Evolutionary conservation across 2,888 invertebrate genomes (phyloP).

Genomic region (Pollenia angustigena): DNA sequence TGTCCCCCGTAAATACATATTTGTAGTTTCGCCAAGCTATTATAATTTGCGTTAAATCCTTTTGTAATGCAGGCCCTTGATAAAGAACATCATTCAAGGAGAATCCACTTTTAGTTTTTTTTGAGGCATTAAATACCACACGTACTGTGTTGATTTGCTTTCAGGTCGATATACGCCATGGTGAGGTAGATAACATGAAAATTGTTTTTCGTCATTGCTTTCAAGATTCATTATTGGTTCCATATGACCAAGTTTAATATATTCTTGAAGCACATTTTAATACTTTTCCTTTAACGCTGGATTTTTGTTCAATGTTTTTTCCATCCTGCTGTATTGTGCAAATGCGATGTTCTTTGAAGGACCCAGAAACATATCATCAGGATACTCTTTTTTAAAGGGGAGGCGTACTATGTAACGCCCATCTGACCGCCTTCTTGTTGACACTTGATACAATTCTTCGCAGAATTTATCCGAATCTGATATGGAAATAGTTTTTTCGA

Average conservation of each 20-base stretch:
- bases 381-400: too few relatives aligned
- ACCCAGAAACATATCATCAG: too few relatives aligned
- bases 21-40: slow-evolving; percentile 58
- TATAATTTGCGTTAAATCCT: slow-evolving; percentile 53
- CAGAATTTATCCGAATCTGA: slow-evolving; percentile 9
- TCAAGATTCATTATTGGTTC: background rate
- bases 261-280: slow-evolving; percentile 17
- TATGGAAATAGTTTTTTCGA: too few relatives aligned
- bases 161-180: slow-evolving; percentile 66
- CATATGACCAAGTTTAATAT: slow-evolving; percentile 3
- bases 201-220: background rate
- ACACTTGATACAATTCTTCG: background rate
- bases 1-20: slow-evolving; percentile 71
- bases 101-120: slow-evolving; percentile 42
- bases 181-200: background rate
- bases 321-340: background rate
- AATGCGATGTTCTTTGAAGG: background rate
- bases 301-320: too few relatives aligned
- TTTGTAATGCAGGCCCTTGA: slow-evolving; percentile 67
- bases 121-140: slow-evolving; percentile 69
- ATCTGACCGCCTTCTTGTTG: too few relatives aligned
- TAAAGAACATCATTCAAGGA: slow-evolving; percentile 65
- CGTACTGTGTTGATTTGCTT: slow-evolving; percentile 66
- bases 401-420: too few relatives aligned
- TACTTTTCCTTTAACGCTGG: slow-evolving; percentile 17